Evolutionary conservation across 2,888 invertebrate genomes (phyloP).

Genomic region (Elysia crispata): DNA sequence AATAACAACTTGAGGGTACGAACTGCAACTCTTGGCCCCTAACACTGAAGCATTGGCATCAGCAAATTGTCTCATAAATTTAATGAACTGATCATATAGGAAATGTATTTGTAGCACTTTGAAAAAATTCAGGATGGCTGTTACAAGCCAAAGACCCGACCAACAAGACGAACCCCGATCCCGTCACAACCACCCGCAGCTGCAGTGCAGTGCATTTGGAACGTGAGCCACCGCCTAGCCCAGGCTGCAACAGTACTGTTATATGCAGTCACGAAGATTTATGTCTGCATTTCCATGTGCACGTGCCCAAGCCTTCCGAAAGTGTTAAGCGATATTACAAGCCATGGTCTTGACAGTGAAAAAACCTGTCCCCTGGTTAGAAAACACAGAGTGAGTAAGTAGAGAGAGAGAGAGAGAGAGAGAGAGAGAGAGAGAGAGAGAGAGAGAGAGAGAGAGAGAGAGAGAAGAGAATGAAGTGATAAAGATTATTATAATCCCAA

Average conservation of each 20-base stretch:
- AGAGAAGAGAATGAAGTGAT: too few relatives aligned
- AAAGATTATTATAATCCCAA: too few relatives aligned
- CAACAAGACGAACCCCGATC: constrained; percentile 44
- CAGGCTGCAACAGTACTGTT: constrained; percentile 60
- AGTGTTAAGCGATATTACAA: constrained; percentile 18
- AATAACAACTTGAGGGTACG: too few relatives aligned
- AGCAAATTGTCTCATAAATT: too few relatives aligned
- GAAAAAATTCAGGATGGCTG: too few relatives aligned
- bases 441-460: too few relatives aligned
- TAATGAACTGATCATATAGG: too few relatives aligned
- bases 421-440: too few relatives aligned
- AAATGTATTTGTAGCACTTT: too few relatives aligned
- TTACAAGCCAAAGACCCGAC: background rate
- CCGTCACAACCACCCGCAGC: constrained; percentile 62
- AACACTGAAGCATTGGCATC: too few relatives aligned
- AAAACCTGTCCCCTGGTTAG: constrained; percentile 31
- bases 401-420: too few relatives aligned
- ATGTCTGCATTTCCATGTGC: constrained; percentile 56
- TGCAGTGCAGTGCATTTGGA: constrained; percentile 55
- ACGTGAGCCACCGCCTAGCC: constrained; percentile 67
- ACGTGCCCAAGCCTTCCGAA: constrained; percentile 6
- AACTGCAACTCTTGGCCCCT: too few relatives aligned
- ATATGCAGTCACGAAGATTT: constrained; percentile 50
- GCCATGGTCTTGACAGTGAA: constrained; percentile 6
- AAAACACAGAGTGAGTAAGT: background rate